Evolutionary conservation across 1,140 invertebrate genomes (phyloP).

Genomic region (Octopus sinensis): DNA sequence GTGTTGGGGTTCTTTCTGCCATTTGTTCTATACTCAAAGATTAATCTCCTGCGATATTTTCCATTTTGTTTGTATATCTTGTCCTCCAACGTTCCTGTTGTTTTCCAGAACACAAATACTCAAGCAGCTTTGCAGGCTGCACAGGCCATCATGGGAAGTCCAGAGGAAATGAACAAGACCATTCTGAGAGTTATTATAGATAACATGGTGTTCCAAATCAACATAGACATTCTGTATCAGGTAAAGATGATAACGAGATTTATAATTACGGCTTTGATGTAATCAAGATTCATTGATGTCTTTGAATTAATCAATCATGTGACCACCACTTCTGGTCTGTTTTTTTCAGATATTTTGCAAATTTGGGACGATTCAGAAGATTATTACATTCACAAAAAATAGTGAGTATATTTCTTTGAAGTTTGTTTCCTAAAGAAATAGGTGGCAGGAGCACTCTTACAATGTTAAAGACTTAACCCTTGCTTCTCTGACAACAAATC

Average conservation of each 20-base stretch:
- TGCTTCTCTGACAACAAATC: too few species aligned
- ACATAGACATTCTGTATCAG: slow-evolving; percentile 91
- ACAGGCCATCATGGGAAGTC: slow-evolving; percentile 36
- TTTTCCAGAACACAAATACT: slow-evolving; percentile 69
- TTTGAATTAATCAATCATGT: not conserved
- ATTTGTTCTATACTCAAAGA: too few species aligned
- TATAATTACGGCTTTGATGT: too few species aligned
- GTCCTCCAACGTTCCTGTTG: slow-evolving; percentile 17
- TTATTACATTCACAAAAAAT: slow-evolving; percentile 99
- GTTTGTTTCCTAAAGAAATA: too few species aligned
- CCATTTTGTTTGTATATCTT: too few species aligned
- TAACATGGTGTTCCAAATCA: slow-evolving; percentile 96
- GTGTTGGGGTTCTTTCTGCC: too few species aligned
- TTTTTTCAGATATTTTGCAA: slow-evolving; percentile 90
- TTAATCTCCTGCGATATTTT: too few species aligned
- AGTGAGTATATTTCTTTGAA: slow-evolving; percentile 70
- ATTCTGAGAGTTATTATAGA: slow-evolving; percentile 96
- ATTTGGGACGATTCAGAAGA: slow-evolving; percentile 96
- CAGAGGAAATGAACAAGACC: slow-evolving; percentile 82
- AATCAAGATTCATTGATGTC: too few species aligned
- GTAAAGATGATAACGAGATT: slow-evolving; percentile 56
- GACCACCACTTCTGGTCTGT: slow-evolving; percentile 26
- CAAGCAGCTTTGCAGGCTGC: slow-evolving; percentile 75
- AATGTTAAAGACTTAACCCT: too few species aligned
- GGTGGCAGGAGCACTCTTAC: too few species aligned